phyloP scores from a whole-genome alignment of 2,113 vertebrate species.

The Aplodontia rufa region DNA sequence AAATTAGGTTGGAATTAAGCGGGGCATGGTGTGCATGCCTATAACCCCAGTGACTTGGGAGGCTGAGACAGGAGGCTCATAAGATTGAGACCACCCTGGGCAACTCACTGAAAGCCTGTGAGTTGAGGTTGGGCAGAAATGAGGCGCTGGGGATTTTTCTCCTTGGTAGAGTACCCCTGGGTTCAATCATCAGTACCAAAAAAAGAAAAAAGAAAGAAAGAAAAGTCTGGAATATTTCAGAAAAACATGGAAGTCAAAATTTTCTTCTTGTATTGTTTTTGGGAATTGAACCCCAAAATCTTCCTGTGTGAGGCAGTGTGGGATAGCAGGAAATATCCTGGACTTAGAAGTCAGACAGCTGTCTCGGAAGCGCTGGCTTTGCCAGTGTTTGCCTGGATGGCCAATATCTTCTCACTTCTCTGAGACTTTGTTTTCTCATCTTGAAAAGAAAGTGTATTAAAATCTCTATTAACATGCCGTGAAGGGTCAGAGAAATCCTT shows the following conservation, averaged over 20 bases:
- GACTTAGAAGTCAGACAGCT: background rate
- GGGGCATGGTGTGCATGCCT: too few relatives aligned
- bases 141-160: too few relatives aligned
- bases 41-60: too few relatives aligned
- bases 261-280: background rate
- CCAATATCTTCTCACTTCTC: background rate
- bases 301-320: background rate
- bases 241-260: background rate
- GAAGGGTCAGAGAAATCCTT: background rate
- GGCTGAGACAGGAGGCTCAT: too few relatives aligned
- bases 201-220: too few relatives aligned
- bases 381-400: background rate
- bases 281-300: background rate
- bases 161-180: too few relatives aligned
- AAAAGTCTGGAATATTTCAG: background rate
- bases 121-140: too few relatives aligned
- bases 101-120: too few relatives aligned
- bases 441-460: background rate
- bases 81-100: too few relatives aligned
- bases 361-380: background rate
- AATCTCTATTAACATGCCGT: background rate
- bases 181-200: too few relatives aligned
- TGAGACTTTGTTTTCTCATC: constrained; percentile 35
- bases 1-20: background rate
- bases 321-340: background rate